A percentile compares a stretch with the other conserved stretches of the same genome.
These are phyloP conservation scores for Cynopterus sphinx DNA, from an alignment of 2,797 vertebrate genomes.

Conservation along the genomic window DNA sequence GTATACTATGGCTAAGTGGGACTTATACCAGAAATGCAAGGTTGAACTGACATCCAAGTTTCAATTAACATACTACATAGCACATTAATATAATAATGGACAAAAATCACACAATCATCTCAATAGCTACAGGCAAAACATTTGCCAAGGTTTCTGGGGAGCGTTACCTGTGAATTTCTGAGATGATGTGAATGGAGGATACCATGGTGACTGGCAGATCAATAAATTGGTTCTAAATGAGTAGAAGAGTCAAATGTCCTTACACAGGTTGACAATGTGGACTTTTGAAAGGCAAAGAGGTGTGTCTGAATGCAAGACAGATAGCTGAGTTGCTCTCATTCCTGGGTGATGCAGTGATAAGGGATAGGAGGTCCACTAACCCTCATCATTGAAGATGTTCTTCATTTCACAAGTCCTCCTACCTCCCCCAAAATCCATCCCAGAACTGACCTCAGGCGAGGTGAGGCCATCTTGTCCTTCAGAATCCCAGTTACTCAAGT, in stretches of 20 bases:
- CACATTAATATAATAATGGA: background rate
- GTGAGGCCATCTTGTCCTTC: background rate
- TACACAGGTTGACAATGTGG: background rate
- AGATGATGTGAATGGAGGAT: background rate
- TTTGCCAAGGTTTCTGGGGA: background rate
- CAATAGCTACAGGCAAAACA: background rate
- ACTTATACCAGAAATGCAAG: background rate
- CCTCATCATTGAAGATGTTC: background rate
- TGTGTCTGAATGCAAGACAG: background rate
- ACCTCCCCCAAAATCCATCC: background rate
- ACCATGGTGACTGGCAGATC: background rate
- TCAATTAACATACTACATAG: background rate
- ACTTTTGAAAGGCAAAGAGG: background rate
- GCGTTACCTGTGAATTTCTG: background rate
- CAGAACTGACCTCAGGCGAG: background rate
- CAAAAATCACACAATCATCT: background rate
- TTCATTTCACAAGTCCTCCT: background rate
- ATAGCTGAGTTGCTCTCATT: background rate
- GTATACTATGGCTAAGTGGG: too few relatives aligned
- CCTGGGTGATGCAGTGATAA: background rate
- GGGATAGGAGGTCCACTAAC: accelerated
- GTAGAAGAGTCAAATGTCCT: background rate
- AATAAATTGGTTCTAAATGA: background rate
- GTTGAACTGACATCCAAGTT: background rate
- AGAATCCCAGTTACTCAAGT: background rate